phyloP scores from a whole-genome alignment of 2,888 invertebrate species.

The Scaptomyza cyrtandrae region DNA sequence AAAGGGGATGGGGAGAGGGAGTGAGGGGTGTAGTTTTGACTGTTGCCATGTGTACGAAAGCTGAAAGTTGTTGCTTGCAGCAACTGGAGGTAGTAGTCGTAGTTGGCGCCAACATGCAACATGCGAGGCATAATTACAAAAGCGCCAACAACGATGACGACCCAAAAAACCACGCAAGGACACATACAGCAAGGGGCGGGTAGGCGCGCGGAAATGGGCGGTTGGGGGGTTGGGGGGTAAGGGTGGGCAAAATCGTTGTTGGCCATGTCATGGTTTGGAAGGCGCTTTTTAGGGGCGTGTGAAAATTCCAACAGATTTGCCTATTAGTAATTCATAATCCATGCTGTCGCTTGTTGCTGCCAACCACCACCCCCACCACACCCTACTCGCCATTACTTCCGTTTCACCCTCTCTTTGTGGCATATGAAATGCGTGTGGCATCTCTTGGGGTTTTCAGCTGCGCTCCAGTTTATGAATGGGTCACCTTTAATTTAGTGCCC shows the following conservation, averaged over 20 bases:
- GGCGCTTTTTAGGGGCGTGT: conserved; percentile 61
- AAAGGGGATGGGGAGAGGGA: too few species aligned
- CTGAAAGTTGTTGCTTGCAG: conserved; percentile 9
- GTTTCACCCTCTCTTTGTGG: conserved; percentile 3
- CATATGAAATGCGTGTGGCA: conserved; percentile 19
- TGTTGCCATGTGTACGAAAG: conserved; percentile 19
- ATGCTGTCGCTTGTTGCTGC: conserved; percentile 34
- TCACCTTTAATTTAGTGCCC: conserved; percentile 69
- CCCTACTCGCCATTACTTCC: too few species aligned
- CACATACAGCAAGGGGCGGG: background rate
- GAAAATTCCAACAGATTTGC: conserved; percentile 72
- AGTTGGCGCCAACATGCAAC: conserved; percentile 2
- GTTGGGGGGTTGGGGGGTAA: too few species aligned
- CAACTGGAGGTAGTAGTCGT: conserved; percentile 3
- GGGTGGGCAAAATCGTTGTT: background rate
- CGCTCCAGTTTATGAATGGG: conserved; percentile 64
- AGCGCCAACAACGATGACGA: conserved; percentile 62
- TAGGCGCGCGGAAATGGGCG: too few species aligned
- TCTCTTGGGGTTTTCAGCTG: conserved; percentile 10
- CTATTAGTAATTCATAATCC: conserved; percentile 77
- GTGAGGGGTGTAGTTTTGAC: conserved; percentile 14
- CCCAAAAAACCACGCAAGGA: conserved; percentile 38
- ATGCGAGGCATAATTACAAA: conserved; percentile 70
- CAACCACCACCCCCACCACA: background rate
- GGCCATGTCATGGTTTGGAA: conserved; percentile 23